Evolutionary conservation across 2,888 invertebrate species (phyloP), one percentile per base, ranked within the genome.

Genomic region (Tachystola acroxantha): DNA sequence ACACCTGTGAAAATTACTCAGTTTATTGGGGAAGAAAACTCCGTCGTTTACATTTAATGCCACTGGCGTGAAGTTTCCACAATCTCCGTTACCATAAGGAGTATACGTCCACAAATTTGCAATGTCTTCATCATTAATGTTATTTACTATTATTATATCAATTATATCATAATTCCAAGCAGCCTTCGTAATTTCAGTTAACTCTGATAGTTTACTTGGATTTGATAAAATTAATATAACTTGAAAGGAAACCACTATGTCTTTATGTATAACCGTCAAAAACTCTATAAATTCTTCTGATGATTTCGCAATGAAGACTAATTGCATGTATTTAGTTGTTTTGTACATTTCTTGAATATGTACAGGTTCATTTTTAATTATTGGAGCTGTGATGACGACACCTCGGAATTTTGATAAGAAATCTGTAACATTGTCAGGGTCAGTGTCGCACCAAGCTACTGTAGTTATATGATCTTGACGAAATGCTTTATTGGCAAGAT

Each of bases 1-100:
- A 42, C 79, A 80, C 22, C 58, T 50, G 26, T 72, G 42, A 36
- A 75, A 76, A 43, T 77, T 70, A 1, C 24, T 39, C 36, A 62
- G 72, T 42, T 78, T 80, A n/a, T 24, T 46, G 59, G 2, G 63
- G 60, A 50, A 72, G 76, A 22, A 60, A n/a, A n/a, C n/a, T n/a
- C n/a, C 45, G 6, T 48, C 40, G 11, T 45, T 36, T 10, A 13
- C 32, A 3, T 51, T 46, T 22, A 73, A 29, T 32, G 34, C 22
- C 2, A 68, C 48, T 1, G 74, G 64, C 5, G 52, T 50, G 12
- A 46, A 48, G 36, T 74, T 58, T 1, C 44, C 55, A 46, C 79
- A 80, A 10, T 39, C 39, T 9, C 55, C 58, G 3, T 55, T 43
- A 6, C 43, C 52, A 32, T 68, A 69, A 2, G 79, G 79, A 37